Conservation (phyloP, 2,113 vertebrate genomes). For the Stegostoma tigrinum region DNA sequence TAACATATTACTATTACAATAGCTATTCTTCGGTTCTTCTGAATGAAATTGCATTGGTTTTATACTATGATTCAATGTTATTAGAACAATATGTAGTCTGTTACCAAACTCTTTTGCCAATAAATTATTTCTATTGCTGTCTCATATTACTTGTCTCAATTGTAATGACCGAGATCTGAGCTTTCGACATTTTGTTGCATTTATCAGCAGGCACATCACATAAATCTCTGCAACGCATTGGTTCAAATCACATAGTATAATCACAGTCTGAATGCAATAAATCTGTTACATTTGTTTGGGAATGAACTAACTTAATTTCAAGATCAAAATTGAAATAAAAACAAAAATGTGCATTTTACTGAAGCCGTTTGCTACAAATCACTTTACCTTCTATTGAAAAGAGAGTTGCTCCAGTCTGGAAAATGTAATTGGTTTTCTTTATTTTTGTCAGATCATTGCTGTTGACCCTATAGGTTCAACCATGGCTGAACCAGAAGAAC, state of each 20-base stretch:
- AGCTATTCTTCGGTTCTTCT: not conserved
- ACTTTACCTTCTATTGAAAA: not conserved
- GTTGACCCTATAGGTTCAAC: conserved; percentile 92
- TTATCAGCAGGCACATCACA: not conserved
- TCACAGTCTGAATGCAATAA: not conserved
- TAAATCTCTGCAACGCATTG: not conserved
- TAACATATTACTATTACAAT: not conserved
- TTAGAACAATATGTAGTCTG: not conserved
- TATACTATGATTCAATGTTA: not conserved
- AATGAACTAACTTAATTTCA: not conserved
- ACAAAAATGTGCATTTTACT: not conserved
- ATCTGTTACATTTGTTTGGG: not conserved
- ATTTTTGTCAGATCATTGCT: conserved; percentile 70
- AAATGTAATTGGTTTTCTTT: not conserved
- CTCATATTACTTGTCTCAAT: not conserved
- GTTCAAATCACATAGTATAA: not conserved
- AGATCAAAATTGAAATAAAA: not conserved
- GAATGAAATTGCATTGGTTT: not conserved
- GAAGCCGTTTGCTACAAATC: not conserved
- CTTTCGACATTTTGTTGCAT: not conserved
- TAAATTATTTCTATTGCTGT: not conserved
- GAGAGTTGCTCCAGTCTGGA: not conserved
- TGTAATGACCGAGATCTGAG: not conserved
- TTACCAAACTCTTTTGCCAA: not conserved
- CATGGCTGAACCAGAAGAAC: conserved; percentile 74